Conservation (phyloP, 2,797 vertebrate genomes). For the Orestias chungarensis region DNA sequence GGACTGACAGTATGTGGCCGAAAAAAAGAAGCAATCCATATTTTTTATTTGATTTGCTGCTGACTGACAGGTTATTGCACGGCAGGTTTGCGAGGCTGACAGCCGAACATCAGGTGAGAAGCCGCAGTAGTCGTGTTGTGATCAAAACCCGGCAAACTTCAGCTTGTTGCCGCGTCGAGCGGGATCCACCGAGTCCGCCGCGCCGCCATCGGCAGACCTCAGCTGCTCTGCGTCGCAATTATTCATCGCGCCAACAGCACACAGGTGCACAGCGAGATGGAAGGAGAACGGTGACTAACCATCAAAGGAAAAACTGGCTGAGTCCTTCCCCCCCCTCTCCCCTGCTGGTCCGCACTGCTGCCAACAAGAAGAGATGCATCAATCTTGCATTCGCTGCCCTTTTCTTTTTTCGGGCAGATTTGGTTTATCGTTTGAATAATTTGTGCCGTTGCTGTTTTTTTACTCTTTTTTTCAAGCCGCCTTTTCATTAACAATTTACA, state of each 20-base stretch:
- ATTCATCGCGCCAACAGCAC: constrained; percentile 34
- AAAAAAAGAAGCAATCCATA: constrained; percentile 18
- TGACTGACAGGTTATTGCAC: constrained; percentile 48
- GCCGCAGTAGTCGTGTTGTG: constrained; percentile 31
- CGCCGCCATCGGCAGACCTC: constrained; percentile 13
- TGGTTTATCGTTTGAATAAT: constrained; percentile 58
- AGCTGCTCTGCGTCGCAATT: constrained; percentile 40
- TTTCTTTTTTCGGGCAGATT: constrained; percentile 38
- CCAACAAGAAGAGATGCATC: constrained; percentile 35
- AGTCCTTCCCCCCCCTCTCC: not conserved
- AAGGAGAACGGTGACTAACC: constrained; percentile 40
- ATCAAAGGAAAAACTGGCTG: constrained; percentile 23
- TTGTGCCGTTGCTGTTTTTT: constrained; percentile 42
- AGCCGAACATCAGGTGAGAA: constrained; percentile 29
- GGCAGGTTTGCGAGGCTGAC: constrained; percentile 24
- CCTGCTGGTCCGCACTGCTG: constrained; percentile 8
- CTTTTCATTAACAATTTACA: constrained; percentile 54
- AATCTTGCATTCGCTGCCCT: constrained; percentile 38
- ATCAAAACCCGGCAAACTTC: constrained; percentile 43
- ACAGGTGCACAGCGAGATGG: constrained; percentile 23
- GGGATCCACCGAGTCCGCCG: not conserved
- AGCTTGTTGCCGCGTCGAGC: constrained; percentile 10
- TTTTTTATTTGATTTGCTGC: constrained; percentile 25
- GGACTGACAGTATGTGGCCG: constrained; percentile 40
- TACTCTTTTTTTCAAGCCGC: too few species aligned